Base-by-base conservation (phyloP, 2,888 invertebrate genomes). In the Limenitis arthemis region DNA sequence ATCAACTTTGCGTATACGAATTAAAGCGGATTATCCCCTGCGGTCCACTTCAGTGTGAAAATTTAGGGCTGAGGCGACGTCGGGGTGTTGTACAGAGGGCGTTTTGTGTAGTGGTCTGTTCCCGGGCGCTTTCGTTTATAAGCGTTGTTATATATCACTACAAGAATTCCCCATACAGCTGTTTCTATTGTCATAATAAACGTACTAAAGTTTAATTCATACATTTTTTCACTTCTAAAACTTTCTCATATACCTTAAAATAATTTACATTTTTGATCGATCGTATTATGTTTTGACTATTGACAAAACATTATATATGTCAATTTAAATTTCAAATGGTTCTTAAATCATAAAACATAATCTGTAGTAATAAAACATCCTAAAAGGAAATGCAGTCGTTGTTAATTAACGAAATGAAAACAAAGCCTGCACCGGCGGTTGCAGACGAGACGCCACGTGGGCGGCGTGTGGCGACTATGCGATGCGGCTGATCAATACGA, bases 11-110 rank as follows among this genome's bases (percentile, higher is more conserved):
- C 61, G 7, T 33, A 33, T 12, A 49, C n/a, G 34, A 5, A 47
- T 62, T 69, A 68, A 65, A 65, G 67, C 60, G 44, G 61, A 58
- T 63, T 68, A 69, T 66, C 39, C 60, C 54, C 51, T 60, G 60
- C 46, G 20, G 49, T 51, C 53, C 46, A 32, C 30, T 53, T 61
- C 60, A 54, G 55, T 59, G 34, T 61, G 67, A 64, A 69, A 69
- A 63, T 58, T 60, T 67, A 75, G 77, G 79, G 77, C 72, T 75
- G 77, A 75, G 81, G 75, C 63, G 73, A 72, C 75, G 75, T 72
- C 73, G 70, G 64, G 61, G 66, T 67, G 69, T 68, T 75, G 73
- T 73, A 75, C 67, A 76, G 76, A 76, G 79, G 79, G 79, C 79
- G 78, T 75, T 75, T 73, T 75, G 73, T 68, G 61, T 67, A 62